phyloP scores from a whole-genome alignment of 2,888 invertebrate species.

The Platynereis dumerilii region DNA sequence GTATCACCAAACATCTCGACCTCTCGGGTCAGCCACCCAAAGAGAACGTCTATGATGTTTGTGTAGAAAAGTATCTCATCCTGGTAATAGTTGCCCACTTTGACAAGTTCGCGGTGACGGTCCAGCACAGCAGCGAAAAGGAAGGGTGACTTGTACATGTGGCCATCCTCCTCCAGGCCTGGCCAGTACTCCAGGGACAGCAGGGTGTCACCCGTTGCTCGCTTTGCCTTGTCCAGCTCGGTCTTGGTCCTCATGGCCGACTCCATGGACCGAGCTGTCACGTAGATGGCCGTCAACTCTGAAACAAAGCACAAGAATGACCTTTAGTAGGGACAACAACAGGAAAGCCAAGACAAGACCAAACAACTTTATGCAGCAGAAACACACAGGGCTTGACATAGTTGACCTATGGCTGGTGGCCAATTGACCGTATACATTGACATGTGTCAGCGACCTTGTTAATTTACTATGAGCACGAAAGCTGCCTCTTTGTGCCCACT shows the following conservation, averaged over 20 bases:
- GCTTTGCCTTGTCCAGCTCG: slow-evolving; percentile 26
- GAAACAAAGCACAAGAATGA: slow-evolving; percentile 15
- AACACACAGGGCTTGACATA: slow-evolving; percentile 30
- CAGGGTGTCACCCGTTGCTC: slow-evolving; percentile 29
- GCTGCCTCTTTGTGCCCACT: no score
- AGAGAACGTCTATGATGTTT: slow-evolving; percentile 35
- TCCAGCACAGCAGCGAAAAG: slow-evolving; percentile 38
- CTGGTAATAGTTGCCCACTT: slow-evolving; percentile 33
- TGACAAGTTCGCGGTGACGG: slow-evolving; percentile 31
- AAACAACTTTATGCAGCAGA: background rate
- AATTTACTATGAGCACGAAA: no score
- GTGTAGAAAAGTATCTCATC: slow-evolving; percentile 41
- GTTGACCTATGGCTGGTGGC: slow-evolving; percentile 36
- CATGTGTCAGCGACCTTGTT: no score
- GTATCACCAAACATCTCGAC: slow-evolving; percentile 18
- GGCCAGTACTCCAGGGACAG: slow-evolving; percentile 31
- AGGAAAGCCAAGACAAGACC: slow-evolving; percentile 1
- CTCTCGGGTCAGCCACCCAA: slow-evolving; percentile 33
- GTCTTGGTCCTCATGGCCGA: slow-evolving; percentile 24
- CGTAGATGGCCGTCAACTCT: slow-evolving; percentile 37
- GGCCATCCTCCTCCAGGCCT: slow-evolving; percentile 26
- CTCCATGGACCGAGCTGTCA: slow-evolving; percentile 32
- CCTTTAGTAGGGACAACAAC: background rate
- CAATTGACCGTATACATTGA: no score
- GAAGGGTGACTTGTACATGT: slow-evolving; percentile 27